These are phyloP conservation scores for Otolemur garnettii DNA, from an alignment of 2,113 vertebrate genomes.

Conservation along the genomic window DNA sequence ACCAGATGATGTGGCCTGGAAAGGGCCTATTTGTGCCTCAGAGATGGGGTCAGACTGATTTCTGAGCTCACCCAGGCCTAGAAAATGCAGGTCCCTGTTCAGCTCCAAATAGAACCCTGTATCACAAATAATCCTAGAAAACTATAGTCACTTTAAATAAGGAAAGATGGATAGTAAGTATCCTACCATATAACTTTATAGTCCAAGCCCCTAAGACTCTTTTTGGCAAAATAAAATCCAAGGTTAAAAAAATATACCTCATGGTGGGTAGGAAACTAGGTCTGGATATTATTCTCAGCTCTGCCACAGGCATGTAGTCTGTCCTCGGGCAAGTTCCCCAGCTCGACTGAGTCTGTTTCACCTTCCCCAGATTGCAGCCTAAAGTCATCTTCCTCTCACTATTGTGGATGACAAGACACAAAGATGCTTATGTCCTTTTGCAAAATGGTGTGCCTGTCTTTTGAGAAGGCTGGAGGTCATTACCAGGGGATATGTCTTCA, in stretches of 20 bases:
- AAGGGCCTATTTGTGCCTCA: too few species aligned
- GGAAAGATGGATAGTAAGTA: background rate
- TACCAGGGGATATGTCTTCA: background rate
- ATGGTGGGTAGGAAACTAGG: background rate
- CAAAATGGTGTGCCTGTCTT: background rate
- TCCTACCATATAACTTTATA: background rate
- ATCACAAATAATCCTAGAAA: background rate
- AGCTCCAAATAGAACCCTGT: too few species aligned
- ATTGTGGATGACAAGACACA: background rate
- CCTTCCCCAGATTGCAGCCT: background rate
- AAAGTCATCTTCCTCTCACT: background rate
- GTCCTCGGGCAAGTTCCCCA: background rate
- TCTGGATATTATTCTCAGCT: slow-evolving; percentile 12
- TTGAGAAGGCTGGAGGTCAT: background rate
- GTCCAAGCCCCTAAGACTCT: background rate
- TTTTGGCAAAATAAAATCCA: slow-evolving; percentile 1
- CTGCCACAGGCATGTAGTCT: background rate
- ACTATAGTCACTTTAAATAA: background rate
- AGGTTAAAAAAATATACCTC: background rate
- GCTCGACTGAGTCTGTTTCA: background rate
- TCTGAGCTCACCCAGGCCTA: too few species aligned
- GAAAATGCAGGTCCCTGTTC: too few species aligned
- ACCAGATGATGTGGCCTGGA: too few species aligned
- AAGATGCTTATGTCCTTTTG: background rate
- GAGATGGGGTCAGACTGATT: too few species aligned